A percentile compares a stretch with the other conserved stretches of the same genome.
Evolutionary conservation across 2,888 invertebrate species (phyloP).

Genomic region (Chironomus riparius): DNA sequence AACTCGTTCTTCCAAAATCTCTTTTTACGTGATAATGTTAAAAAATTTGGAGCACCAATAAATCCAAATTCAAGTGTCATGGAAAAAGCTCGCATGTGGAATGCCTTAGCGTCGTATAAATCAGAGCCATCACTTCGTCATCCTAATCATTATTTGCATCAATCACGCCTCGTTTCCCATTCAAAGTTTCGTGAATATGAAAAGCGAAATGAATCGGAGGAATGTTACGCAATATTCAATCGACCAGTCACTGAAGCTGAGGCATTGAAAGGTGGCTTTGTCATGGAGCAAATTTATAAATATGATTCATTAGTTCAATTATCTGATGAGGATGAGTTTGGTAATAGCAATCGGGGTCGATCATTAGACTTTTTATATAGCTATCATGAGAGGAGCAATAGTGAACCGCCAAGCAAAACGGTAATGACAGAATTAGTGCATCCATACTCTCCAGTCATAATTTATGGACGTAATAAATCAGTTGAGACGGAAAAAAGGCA

Average conservation of each 20-base stretch:
- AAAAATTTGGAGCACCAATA: slow-evolving; percentile 34
- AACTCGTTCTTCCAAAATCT: slow-evolving; percentile 64
- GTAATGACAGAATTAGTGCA: slow-evolving; percentile 42
- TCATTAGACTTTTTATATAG: slow-evolving; percentile 41
- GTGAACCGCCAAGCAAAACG: slow-evolving; percentile 49
- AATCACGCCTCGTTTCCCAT: slow-evolving; percentile 61
- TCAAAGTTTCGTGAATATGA: slow-evolving; percentile 62
- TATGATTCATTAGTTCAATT: slow-evolving; percentile 30
- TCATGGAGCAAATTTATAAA: slow-evolving; percentile 32
- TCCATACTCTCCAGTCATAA: slow-evolving; percentile 40
- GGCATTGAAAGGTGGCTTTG: slow-evolving; percentile 52
- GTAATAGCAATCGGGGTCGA: slow-evolving; percentile 38
- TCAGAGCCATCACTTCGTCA: slow-evolving; percentile 51
- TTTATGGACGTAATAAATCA: slow-evolving; percentile 33
- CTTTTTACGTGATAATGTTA: slow-evolving; percentile 47
- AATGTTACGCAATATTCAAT: slow-evolving; percentile 28
- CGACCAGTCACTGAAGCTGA: slow-evolving; percentile 40
- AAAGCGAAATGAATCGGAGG: slow-evolving; percentile 43
- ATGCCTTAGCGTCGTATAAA: slow-evolving; percentile 43
- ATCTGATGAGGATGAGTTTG: slow-evolving; percentile 33
- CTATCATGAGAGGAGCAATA: slow-evolving; percentile 49
- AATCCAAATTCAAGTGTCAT: slow-evolving; percentile 50
- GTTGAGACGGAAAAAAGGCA: slow-evolving; percentile 42
- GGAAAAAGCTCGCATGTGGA: slow-evolving; percentile 61
- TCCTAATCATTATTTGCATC: slow-evolving; percentile 55